Evolutionary conservation across 2,113 vertebrate species (phyloP).

Genomic region (Oxyura jamaicensis): DNA sequence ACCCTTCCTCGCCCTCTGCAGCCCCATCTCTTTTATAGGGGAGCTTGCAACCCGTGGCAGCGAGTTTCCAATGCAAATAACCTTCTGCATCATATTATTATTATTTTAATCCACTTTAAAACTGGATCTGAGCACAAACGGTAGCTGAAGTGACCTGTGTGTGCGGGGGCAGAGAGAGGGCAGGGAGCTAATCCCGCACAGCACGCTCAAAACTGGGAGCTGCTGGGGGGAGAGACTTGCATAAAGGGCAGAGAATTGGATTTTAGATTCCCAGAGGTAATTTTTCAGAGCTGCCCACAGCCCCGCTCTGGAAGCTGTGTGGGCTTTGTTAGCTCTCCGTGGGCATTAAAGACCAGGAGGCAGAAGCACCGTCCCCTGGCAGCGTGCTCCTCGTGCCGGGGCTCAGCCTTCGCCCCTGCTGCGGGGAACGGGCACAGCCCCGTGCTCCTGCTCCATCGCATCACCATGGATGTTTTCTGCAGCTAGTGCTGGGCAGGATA

Average conservation of each 20-base stretch:
- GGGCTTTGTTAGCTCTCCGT: background rate
- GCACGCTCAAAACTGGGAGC: background rate
- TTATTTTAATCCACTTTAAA: background rate
- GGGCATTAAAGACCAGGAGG: background rate
- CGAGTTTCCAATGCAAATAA: background rate
- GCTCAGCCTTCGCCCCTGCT: background rate
- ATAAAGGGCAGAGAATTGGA: background rate
- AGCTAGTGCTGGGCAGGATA: background rate
- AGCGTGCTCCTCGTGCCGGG: rapidly evolving
- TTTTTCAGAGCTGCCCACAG: background rate
- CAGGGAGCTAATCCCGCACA: background rate
- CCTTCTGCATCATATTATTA: background rate
- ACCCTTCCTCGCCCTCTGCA: background rate
- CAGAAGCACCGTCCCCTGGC: background rate
- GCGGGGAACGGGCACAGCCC: background rate
- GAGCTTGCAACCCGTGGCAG: background rate
- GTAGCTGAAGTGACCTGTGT: background rate
- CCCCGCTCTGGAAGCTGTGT: background rate
- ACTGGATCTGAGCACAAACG: background rate
- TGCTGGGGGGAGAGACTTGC: background rate
- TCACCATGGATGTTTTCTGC: background rate
- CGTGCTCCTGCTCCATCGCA: rapidly evolving
- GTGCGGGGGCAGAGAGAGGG: background rate
- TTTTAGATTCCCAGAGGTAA: background rate
- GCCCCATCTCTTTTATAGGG: background rate